Evolutionary conservation across 2,113 vertebrate genomes (phyloP), one percentile per base, ranked within the genome.

Genomic region (Calypte anna): DNA sequence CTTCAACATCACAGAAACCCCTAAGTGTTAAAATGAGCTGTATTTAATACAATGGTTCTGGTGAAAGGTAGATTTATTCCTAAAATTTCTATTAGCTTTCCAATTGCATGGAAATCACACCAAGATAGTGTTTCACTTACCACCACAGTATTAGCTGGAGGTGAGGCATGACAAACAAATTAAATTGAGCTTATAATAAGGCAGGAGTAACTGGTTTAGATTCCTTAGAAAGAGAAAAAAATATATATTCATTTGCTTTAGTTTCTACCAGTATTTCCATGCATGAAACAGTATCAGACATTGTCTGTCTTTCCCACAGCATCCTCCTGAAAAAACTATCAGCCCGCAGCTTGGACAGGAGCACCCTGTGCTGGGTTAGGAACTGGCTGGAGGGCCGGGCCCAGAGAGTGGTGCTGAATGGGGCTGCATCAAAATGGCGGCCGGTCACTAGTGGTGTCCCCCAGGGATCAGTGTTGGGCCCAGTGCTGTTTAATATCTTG

Each of bases 201-300:
- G 3, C 0, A 3, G 36, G 9, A 10, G 14, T 18, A 72, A 64
- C 12, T 73, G 54, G 19, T 73, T 88, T 48, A 50, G 24, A 66
- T 20, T 21, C 25, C 36, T 61, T 1, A 46, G 14, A 14, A 61
- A n/a, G 5, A 74, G 11, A 15, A 3, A 4, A 30, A 40, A 53
- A 81, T 24, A 25, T 27, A 40, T 27, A 74, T 16, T 43, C 17
- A 48, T 9, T 28, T 69, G 9, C 7, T 68, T 9, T 13, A 48
- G 36, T 28, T 92, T 69, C 50, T 38, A 72, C 8, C 22, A 48
- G 8, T 14, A 31, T 20, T 83, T 64, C 46, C 8, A 69, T 68
- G 33, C n/a, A 9, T 43, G 38, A 14, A 67, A n/a, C 0, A 0
- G 19, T 22, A 31, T 63, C 30, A 59, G 66, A 82, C 50, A 27